These are phyloP conservation scores for Protobothrops mucrosquamatus DNA, from an alignment of 2,113 vertebrate species.

Conservation along the genomic window DNA sequence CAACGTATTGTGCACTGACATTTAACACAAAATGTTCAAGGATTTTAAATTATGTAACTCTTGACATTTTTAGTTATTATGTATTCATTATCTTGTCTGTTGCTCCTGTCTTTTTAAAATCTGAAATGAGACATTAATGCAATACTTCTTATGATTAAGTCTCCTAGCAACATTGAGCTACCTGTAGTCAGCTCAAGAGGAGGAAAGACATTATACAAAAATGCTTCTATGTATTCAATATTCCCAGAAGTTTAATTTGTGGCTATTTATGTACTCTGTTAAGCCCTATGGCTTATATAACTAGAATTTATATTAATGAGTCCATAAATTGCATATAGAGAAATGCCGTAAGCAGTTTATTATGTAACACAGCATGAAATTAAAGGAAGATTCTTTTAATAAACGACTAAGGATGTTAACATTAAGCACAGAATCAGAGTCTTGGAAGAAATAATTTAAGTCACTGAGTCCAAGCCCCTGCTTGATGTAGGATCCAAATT, in stretches of 20 bases:
- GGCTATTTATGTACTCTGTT: background rate
- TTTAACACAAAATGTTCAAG: constrained; percentile 19
- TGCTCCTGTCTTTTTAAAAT: constrained; percentile 18
- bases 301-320: background rate
- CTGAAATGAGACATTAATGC: background rate
- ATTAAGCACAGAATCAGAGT: background rate
- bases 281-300: constrained; percentile 6
- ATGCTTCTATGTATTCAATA: background rate
- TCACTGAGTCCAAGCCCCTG: background rate
- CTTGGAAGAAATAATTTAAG: background rate
- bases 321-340: constrained; percentile 5
- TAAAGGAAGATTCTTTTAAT: background rate
- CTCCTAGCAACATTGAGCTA: constrained; percentile 12
- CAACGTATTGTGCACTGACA: constrained; percentile 15
- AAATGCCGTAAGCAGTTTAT: background rate
- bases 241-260: background rate
- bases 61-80: constrained; percentile 26
- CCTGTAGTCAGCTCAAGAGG: background rate
- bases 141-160: background rate
- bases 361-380: background rate
- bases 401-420: background rate
- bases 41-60: constrained; percentile 14
- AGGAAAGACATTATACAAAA: background rate
- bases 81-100: constrained; percentile 28
- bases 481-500: background rate